A percentile compares a stretch with the other conserved stretches of the same genome.
phyloP scores from a whole-genome alignment of 2,888 invertebrate genomes.

The Lithophane semibrunnea region DNA sequence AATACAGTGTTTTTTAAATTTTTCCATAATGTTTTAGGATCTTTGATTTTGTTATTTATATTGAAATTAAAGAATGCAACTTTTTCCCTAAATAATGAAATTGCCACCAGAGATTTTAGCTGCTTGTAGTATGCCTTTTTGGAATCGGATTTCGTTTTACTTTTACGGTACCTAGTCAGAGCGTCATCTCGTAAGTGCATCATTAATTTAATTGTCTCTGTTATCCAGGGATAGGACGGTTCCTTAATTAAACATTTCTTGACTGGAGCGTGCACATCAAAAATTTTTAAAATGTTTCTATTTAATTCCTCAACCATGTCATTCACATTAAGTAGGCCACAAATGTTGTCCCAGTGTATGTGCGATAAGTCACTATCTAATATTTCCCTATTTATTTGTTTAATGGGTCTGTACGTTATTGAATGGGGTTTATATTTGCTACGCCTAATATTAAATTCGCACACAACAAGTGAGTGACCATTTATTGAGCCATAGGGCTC shows the following conservation, averaged over 20 bases:
- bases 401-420: not conserved
- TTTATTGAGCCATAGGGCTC: no score
- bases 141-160: no score
- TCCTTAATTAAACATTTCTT: not conserved
- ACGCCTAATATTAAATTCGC: not conserved
- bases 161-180: no score
- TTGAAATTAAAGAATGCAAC: no score
- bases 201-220: no score
- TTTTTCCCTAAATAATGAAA: no score
- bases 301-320: not conserved
- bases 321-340: not conserved
- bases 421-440: not conserved
- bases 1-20: no score
- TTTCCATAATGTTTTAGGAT: no score
- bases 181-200: no score
- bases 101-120: no score
- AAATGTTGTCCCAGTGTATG: not conserved
- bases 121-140: no score
- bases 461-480: not conserved
- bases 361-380: not conserved
- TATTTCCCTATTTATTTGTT: not conserved
- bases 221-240: not conserved
- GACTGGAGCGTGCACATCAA: not conserved
- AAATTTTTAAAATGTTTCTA: not conserved
- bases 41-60: no score